These are phyloP conservation scores for Parotia lawesii DNA, from an alignment of 2,113 vertebrate species.

Conservation along the genomic window DNA sequence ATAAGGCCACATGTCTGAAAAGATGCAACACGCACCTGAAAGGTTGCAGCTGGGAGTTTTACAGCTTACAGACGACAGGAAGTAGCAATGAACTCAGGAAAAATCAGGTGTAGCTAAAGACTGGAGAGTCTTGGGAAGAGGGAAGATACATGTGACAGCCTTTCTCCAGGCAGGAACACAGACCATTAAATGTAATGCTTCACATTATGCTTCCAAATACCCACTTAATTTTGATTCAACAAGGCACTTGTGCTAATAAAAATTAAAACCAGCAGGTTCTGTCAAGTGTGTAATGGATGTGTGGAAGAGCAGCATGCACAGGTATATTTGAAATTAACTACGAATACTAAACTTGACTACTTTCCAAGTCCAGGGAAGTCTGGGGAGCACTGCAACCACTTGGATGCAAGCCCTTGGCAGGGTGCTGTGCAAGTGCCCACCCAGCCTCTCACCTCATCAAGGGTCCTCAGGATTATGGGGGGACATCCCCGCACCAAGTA, in stretches of 20 bases:
- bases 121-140: fast-evolving
- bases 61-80: background rate
- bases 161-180: background rate
- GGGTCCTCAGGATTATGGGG: no score
- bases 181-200: constrained; percentile 37
- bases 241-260: constrained; percentile 50
- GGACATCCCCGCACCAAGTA: background rate
- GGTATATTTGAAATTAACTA: constrained; percentile 33
- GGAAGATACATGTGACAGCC: background rate
- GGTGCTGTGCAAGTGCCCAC: background rate
- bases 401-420: fast-evolving
- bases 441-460: background rate
- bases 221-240: constrained; percentile 57
- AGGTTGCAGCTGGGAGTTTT: background rate
- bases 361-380: background rate
- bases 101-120: background rate
- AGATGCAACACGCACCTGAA: background rate
- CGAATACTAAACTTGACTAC: background rate
- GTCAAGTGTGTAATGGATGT: background rate
- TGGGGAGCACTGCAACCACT: background rate
- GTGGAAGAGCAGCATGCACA: background rate
- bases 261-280: constrained; percentile 55
- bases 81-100: background rate
- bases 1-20: background rate
- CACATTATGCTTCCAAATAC: constrained; percentile 53